phyloP scores from a whole-genome alignment of 30 jellyfish, hydroid and myxozoan genomes.

The Aurelia aurita complex sp. Pacific region DNA sequence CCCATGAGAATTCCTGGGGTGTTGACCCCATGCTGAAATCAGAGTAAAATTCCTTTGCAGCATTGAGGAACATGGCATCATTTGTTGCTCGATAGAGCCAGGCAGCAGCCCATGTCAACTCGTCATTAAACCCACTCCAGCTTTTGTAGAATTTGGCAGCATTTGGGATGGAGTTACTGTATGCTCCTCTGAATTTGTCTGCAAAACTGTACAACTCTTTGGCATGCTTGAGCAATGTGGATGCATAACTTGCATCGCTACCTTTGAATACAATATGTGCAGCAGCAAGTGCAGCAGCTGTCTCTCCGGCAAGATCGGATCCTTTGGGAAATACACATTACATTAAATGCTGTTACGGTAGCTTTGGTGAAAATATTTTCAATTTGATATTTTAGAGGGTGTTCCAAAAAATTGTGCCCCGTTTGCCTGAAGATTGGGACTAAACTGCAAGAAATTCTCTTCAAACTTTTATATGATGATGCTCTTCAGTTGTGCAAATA shows the following conservation, averaged over 20 bases:
- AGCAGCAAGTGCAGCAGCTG: slow-evolving; percentile 86
- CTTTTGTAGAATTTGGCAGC: slow-evolving; percentile 71
- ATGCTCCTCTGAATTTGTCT: slow-evolving; percentile 50
- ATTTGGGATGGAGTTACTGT: slow-evolving; percentile 61
- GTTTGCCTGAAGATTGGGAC: no score
- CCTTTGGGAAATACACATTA: background rate
- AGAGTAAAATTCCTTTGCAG: slow-evolving; percentile 45
- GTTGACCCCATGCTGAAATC: slow-evolving; percentile 12
- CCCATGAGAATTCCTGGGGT: slow-evolving; percentile 82
- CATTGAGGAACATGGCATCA: slow-evolving; percentile 39
- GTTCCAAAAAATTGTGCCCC: no score
- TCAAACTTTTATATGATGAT: no score
- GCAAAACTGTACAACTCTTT: slow-evolving; percentile 74
- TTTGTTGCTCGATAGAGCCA: slow-evolving; percentile 79
- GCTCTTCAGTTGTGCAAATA: no score
- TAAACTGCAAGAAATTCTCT: no score
- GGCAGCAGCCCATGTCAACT: slow-evolving; percentile 75
- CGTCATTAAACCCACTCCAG: slow-evolving; percentile 77
- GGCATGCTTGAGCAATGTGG: slow-evolving; percentile 59
- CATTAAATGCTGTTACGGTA: background rate
- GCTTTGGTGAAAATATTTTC: no score
- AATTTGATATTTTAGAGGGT: no score
- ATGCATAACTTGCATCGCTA: slow-evolving; percentile 29
- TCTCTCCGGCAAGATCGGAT: slow-evolving; percentile 76
- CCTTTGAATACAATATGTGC: slow-evolving; percentile 55